Percentiles rank a stretch among this genome's conserved stretches.
Conservation (phyloP, 2,888 invertebrate species). For the Onthophagus sagittarius region DNA sequence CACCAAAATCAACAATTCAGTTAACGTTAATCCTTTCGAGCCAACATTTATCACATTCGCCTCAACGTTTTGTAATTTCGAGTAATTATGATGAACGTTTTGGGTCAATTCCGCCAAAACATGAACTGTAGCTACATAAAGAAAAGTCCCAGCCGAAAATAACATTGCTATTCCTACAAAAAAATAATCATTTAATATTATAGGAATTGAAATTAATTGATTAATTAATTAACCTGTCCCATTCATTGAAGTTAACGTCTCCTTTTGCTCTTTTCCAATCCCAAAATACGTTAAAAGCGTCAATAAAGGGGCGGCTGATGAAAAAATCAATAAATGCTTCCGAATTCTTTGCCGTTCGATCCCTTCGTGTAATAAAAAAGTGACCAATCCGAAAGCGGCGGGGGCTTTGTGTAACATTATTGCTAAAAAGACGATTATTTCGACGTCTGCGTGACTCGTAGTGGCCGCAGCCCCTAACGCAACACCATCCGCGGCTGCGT, state of each 20-base stretch:
- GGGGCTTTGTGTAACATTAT: constrained; percentile 99
- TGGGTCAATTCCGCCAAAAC: constrained; percentile 91
- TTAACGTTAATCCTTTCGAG: constrained; percentile 60
- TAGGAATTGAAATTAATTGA: too few relatives aligned
- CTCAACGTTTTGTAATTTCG: constrained; percentile 44
- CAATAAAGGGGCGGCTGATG: constrained; percentile 84
- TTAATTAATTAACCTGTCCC: constrained; percentile 67
- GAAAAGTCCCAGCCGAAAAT: constrained; percentile 97
- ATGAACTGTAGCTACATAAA: constrained; percentile 98
- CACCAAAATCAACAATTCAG: constrained; percentile 80
- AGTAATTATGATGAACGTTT: constrained; percentile 46
- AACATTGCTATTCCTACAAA: constrained; percentile 84
- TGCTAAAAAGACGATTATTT: constrained; percentile 95
- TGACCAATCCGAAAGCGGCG: constrained; percentile 96
- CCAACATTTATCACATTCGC: constrained; percentile 29
- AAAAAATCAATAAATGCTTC: constrained; percentile 87
- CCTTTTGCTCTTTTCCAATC: constrained; percentile 90
- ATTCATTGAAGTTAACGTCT: constrained; percentile 81
- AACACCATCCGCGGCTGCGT: constrained; percentile 97
- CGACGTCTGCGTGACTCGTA: constrained; percentile 92
- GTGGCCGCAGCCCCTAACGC: constrained; percentile 98
- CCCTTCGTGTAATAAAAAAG: constrained; percentile 94
- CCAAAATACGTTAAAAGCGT: constrained; percentile 91
- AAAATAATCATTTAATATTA: constrained; percentile 13
- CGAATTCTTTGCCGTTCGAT: constrained; percentile 84